phyloP scores from a whole-genome alignment of 2,888 invertebrate species.

The Drosophila mercatorum region DNA sequence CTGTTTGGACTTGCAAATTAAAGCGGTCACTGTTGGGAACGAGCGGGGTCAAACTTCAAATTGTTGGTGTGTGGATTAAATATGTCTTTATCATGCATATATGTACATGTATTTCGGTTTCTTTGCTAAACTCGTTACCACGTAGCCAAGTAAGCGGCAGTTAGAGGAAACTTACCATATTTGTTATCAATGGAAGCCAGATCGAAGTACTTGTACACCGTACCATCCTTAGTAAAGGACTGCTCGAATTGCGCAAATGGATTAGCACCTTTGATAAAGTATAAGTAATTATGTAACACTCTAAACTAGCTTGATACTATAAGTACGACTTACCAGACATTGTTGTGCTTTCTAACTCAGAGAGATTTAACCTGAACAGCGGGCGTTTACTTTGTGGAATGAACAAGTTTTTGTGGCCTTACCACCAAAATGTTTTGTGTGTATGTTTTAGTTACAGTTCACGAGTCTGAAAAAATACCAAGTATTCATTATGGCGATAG shows the following conservation, averaged over 20 bases:
- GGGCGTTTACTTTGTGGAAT: constrained; percentile 43
- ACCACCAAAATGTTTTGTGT: not conserved
- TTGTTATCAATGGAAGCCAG: constrained; percentile 89
- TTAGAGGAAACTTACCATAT: constrained; percentile 89
- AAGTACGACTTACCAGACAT: constrained; percentile 72
- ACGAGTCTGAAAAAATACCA: constrained; percentile 1
- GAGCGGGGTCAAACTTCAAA: constrained; percentile 66
- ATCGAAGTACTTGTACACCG: constrained; percentile 91
- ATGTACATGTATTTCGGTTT: not conserved
- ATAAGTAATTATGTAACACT: constrained; percentile 53
- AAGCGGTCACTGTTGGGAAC: constrained; percentile 23
- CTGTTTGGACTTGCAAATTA: constrained; percentile 68
- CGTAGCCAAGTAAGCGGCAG: constrained; percentile 39
- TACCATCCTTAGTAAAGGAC: constrained; percentile 79
- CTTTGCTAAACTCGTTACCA: constrained; percentile 14
- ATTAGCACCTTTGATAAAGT: constrained; percentile 70
- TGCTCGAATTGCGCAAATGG: constrained; percentile 83
- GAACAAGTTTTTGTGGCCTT: constrained; percentile 37
- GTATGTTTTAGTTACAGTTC: constrained; percentile 22
- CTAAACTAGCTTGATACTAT: constrained; percentile 9
- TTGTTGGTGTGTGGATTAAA: constrained; percentile 18
- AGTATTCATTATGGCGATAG: constrained; percentile 1
- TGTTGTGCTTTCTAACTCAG: constrained; percentile 34
- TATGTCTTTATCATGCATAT: constrained; percentile 20
- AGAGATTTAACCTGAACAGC: constrained; percentile 48